Percentiles rank a stretch among this genome's conserved stretches.
Conservation (phyloP, 1,140 invertebrate genomes). For the Temnothorax nylanderi region DNA sequence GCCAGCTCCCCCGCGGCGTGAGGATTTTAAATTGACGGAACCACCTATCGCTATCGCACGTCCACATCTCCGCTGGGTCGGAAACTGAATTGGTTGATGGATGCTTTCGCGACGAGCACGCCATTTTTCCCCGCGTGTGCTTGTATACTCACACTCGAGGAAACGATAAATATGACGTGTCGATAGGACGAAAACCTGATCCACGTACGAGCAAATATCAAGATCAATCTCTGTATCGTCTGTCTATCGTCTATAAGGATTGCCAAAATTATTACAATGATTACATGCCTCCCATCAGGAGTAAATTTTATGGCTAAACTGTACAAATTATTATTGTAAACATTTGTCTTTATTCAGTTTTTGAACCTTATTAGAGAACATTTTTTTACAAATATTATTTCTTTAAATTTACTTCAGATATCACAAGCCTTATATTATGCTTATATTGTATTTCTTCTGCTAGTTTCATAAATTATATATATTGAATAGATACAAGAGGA, state of each 20-base stretch:
- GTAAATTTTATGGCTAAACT: background rate
- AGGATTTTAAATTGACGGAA: slow-evolving; percentile 75
- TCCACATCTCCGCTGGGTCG: slow-evolving; percentile 48
- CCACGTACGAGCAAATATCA: background rate
- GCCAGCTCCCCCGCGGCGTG: slow-evolving; percentile 27
- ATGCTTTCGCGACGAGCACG: slow-evolving; percentile 53
- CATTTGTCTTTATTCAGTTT: background rate
- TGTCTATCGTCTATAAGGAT: background rate
- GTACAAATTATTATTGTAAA: background rate
- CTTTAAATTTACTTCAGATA: background rate
- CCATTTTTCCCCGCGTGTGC: slow-evolving; percentile 18
- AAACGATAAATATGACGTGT: slow-evolving; percentile 5
- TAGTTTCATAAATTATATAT: background rate
- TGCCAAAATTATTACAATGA: background rate
- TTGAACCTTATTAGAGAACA: background rate
- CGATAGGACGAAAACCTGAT: slow-evolving; percentile 1
- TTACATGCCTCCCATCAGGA: background rate
- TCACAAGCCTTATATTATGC: background rate
- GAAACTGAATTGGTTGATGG: slow-evolving; percentile 64
- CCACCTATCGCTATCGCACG: slow-evolving; percentile 69
- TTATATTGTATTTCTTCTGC: background rate
- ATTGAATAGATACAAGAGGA: background rate
- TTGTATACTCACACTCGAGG: background rate
- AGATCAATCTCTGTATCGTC: background rate
- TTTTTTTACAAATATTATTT: background rate